Conservation (phyloP, 2,113 vertebrate genomes). For the Bujurquina vittata region DNA sequence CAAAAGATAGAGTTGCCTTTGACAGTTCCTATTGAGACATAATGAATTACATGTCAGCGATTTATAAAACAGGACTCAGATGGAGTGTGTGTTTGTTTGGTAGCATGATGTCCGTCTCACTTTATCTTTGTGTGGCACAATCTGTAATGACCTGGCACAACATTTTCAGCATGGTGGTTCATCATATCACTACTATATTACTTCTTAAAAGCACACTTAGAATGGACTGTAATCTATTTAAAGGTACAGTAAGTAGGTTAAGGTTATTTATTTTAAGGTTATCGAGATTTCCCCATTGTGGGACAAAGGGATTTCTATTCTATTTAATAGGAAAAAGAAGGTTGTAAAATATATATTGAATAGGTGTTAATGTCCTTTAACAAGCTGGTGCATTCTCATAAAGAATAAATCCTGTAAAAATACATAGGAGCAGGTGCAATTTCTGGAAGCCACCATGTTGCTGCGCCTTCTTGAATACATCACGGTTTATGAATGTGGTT, state of each 20-base stretch:
- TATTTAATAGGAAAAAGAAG: too few species aligned
- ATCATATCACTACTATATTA: not conserved
- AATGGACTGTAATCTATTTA: not conserved
- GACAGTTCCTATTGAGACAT: constrained; percentile 33
- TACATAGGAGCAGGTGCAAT: too few species aligned
- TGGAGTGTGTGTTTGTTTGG: constrained; percentile 4
- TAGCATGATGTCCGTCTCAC: constrained; percentile 1
- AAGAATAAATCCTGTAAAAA: too few species aligned
- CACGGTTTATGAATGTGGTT: too few species aligned
- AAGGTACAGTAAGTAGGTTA: not conserved
- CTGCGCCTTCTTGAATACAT: too few species aligned
- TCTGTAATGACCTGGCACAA: not conserved
- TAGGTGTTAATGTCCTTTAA: too few species aligned
- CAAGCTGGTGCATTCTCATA: too few species aligned
- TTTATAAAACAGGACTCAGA: constrained; percentile 37
- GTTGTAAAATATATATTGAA: too few species aligned
- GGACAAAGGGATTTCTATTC: too few species aligned
- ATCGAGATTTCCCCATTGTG: too few species aligned
- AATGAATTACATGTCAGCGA: constrained; percentile 52
- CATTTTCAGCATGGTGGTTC: not conserved
- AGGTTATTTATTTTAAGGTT: not conserved
- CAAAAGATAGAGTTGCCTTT: constrained; percentile 47
- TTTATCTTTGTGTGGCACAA: not conserved
- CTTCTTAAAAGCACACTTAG: not conserved
- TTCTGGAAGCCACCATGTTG: too few species aligned